phyloP scores from a whole-genome alignment of 2,888 invertebrate genomes.

The Habrosyne pyritoides region DNA sequence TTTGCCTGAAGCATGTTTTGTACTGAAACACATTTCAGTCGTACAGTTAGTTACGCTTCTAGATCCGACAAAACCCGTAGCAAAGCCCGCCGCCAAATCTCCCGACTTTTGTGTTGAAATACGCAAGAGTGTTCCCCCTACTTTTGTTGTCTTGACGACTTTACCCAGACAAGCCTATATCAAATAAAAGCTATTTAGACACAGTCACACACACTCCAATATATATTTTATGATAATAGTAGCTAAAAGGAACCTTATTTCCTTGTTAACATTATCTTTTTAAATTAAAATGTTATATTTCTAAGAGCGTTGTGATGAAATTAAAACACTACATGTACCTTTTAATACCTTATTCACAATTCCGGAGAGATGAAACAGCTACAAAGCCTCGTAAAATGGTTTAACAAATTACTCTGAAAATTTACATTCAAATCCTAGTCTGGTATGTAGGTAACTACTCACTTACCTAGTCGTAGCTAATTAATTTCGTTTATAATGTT shows the following conservation, averaged over 20 bases:
- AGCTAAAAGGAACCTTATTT: not conserved
- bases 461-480: not conserved
- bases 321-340: not conserved
- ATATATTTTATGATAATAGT: not conserved
- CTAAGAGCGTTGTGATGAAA: not conserved
- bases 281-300: not conserved
- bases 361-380: not conserved
- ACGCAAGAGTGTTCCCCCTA: slow-evolving; percentile 36
- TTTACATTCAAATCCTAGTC: not conserved
- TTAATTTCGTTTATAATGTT: not conserved
- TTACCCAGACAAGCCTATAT: slow-evolving; percentile 8
- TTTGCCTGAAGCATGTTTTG: slow-evolving; percentile 56
- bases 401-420: slow-evolving; percentile 2
- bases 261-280: not conserved
- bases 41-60: slow-evolving; percentile 67
- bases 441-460: not conserved
- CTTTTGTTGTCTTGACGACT: slow-evolving; percentile 15
- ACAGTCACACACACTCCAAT: not conserved
- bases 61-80: slow-evolving; percentile 55
- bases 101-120: slow-evolving; percentile 56
- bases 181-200: not conserved
- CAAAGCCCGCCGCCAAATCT: slow-evolving; percentile 62
- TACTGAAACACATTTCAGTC: slow-evolving; percentile 66
- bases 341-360: not conserved
- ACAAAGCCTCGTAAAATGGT: not conserved